Conservation (phyloP, 1,140 invertebrate species). For the Heliconius himera region DNA sequence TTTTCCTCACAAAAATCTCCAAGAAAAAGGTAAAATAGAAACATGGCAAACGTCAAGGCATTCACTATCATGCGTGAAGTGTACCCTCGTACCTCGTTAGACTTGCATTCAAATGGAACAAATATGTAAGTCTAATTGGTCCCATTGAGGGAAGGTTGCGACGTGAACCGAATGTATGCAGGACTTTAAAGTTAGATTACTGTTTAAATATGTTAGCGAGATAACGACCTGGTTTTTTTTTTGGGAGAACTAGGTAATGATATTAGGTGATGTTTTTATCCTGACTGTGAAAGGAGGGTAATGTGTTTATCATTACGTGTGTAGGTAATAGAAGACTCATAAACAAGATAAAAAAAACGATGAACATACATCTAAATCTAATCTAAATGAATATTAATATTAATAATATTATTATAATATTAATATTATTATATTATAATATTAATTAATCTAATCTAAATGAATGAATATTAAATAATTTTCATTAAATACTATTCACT, state of each 20-base stretch:
- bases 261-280: not conserved
- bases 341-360: too few species aligned
- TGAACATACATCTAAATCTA: too few species aligned
- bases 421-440: too few species aligned
- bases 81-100: constrained; percentile 41
- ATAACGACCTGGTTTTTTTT: not conserved
- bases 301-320: not conserved
- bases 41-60: constrained; percentile 23
- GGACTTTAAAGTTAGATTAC: not conserved
- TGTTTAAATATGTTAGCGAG: not conserved
- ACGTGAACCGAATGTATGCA: constrained; percentile 50
- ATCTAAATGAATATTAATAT: too few species aligned
- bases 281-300: not conserved
- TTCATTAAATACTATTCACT: too few species aligned
- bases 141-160: constrained; percentile 50
- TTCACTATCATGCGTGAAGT: constrained; percentile 36
- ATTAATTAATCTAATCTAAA: too few species aligned
- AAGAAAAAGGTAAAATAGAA: constrained; percentile 1
- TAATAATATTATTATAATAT: too few species aligned
- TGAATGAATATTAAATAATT: too few species aligned
- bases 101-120: constrained; percentile 40
- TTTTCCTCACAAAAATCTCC: not conserved
- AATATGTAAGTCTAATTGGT: constrained; percentile 55
- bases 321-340: too few species aligned
- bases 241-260: not conserved